A percentile compares a stretch with the other conserved stretches of the same genome.
These are phyloP conservation scores for Drosophila ogumai DNA, from an alignment of 1,140 invertebrate genomes.

Conservation along the genomic window DNA sequence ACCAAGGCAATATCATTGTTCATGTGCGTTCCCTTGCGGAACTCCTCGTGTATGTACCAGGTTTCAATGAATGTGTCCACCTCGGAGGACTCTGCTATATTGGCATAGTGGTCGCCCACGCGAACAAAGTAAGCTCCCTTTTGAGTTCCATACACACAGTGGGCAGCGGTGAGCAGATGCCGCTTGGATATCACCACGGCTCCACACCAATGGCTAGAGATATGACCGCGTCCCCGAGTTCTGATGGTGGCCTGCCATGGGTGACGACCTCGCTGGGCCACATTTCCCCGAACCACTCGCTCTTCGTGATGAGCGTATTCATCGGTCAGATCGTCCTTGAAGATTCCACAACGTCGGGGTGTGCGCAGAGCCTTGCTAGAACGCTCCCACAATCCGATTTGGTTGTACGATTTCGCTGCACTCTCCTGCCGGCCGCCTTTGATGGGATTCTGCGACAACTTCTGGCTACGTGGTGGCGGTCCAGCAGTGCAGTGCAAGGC, in stretches of 20 bases:
- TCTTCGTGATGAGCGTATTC: constrained; percentile 84
- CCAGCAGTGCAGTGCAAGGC: constrained; percentile 86
- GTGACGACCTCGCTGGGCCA: constrained; percentile 88
- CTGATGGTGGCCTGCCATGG: constrained; percentile 93
- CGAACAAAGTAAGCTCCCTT: constrained; percentile 89
- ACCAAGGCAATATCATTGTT: constrained; percentile 92
- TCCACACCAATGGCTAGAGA: constrained; percentile 90
- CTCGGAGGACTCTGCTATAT: constrained; percentile 89
- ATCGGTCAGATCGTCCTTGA: constrained; percentile 69
- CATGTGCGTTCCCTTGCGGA: constrained; percentile 88
- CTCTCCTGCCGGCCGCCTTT: constrained; percentile 10
- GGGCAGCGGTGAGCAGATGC: constrained; percentile 92
- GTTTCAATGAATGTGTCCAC: constrained; percentile 89
- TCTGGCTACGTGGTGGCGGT: constrained; percentile 40
- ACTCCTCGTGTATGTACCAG: constrained; percentile 89
- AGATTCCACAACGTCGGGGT: constrained; percentile 72
- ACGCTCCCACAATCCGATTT: constrained; percentile 73
- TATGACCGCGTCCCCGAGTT: constrained; percentile 86
- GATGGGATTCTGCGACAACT: constrained; percentile 10
- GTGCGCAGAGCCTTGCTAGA: constrained; percentile 66
- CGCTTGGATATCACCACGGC: constrained; percentile 89
- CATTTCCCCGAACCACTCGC: constrained; percentile 86
- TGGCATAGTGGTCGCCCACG: constrained; percentile 90
- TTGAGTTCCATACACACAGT: constrained; percentile 90
- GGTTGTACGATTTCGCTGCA: constrained; percentile 22